These are phyloP conservation scores for Megalonaias nervosa DNA, from an alignment of 1,140 invertebrate species.

Conservation along the genomic window DNA sequence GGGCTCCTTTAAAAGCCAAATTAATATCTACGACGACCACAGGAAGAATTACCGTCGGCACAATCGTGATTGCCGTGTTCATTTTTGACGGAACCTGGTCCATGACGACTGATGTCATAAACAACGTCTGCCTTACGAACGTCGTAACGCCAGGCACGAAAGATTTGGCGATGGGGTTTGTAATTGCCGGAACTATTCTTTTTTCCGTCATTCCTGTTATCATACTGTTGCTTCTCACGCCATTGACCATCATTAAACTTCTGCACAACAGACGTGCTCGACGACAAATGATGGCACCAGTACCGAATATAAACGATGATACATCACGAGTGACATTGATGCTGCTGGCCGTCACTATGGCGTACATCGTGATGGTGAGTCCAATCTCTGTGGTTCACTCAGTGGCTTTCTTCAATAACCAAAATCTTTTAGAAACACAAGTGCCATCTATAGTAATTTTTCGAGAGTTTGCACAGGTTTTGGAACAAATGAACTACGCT, in stretches of 20 bases:
- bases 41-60: constrained; percentile 9
- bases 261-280: constrained; percentile 5
- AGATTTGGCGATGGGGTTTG: constrained; percentile 9
- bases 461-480: constrained; percentile 33
- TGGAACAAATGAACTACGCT: constrained; percentile 49
- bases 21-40: constrained; percentile 35
- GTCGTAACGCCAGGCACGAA: constrained; percentile 1
- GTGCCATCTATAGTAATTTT: constrained; percentile 24
- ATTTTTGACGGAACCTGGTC: constrained; percentile 38
- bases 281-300: background rate
- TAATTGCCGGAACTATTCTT: constrained; percentile 10
- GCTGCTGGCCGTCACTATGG: constrained; percentile 38
- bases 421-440: constrained; percentile 33
- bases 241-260: constrained; percentile 14
- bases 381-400: constrained; percentile 38
- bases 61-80: constrained; percentile 20
- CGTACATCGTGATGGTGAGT: constrained; percentile 41
- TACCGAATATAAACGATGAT: background rate
- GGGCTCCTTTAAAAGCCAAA: constrained; percentile 51
- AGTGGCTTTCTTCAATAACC: constrained; percentile 23
- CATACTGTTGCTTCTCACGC: constrained; percentile 19
- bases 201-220: constrained; percentile 25
- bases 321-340: constrained; percentile 25
- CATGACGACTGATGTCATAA: constrained; percentile 35
- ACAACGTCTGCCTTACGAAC: constrained; percentile 43